phyloP scores from a whole-genome alignment of 1,140 invertebrate species.

The Saxidomus purpurata region DNA sequence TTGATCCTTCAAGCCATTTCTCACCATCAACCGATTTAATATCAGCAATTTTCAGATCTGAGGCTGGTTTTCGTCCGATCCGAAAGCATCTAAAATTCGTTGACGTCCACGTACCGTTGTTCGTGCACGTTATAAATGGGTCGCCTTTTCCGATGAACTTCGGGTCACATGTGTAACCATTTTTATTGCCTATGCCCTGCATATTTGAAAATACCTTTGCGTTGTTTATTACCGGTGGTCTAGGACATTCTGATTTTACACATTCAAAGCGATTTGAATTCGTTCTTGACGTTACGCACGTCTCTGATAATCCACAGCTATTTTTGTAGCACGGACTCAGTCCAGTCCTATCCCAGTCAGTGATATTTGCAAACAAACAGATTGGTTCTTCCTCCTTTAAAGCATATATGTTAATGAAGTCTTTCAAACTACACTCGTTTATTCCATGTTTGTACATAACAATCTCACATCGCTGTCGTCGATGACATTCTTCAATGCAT shows the following conservation, averaged over 20 bases:
- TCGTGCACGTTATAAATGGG: not conserved
- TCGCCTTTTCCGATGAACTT: not conserved
- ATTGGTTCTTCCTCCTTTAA: not conserved
- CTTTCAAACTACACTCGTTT: not conserved
- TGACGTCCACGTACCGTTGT: not conserved
- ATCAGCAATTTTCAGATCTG: too few relatives aligned
- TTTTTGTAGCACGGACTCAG: not conserved
- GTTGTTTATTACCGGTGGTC: not conserved
- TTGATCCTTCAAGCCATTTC: too few relatives aligned
- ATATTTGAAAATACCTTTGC: not conserved
- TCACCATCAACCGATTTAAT: too few relatives aligned
- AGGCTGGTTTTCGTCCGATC: too few relatives aligned
- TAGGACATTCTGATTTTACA: not conserved
- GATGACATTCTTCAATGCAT: not conserved
- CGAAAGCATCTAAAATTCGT: not conserved
- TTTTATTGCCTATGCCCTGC: not conserved
- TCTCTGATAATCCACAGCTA: not conserved
- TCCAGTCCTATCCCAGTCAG: not conserved
- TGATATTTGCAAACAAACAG: not conserved
- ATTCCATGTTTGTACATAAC: not conserved
- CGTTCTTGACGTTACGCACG: not conserved
- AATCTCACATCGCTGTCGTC: not conserved
- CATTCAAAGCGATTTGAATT: not conserved
- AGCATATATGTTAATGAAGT: not conserved
- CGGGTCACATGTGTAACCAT: not conserved